phyloP scores from a whole-genome alignment of 2,113 vertebrate species.

The Perognathus longimembris region DNA sequence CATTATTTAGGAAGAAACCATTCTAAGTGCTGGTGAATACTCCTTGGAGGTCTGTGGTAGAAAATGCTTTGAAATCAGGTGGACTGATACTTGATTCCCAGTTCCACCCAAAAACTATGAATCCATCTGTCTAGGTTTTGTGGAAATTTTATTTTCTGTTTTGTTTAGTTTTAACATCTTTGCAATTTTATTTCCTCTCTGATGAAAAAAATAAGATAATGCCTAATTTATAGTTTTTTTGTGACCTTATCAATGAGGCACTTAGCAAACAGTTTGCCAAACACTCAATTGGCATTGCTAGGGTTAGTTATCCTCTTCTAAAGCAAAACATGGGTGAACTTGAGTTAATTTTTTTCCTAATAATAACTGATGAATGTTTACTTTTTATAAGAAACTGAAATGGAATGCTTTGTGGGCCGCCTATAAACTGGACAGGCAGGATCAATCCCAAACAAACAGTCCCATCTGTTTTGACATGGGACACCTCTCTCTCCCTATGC shows the following conservation, averaged over 20 bases:
- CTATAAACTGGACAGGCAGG: not conserved
- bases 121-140: not conserved
- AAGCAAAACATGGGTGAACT: not conserved
- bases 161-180: not conserved
- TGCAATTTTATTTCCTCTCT: conserved; percentile 17
- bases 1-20: conserved; percentile 65
- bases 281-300: not conserved
- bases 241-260: conserved; percentile 3
- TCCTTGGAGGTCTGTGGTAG: not conserved
- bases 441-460: not conserved
- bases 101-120: conserved; percentile 20
- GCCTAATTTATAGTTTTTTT: not conserved
- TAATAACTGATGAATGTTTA: not conserved
- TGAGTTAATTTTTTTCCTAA: not conserved
- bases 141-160: not conserved
- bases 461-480: not conserved
- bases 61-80: conserved; percentile 38
- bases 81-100: conserved; percentile 11
- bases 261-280: not conserved
- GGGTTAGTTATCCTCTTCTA: not conserved
- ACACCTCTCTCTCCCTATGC: not conserved
- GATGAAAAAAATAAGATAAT: not conserved
- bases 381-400: not conserved
- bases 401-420: not conserved
- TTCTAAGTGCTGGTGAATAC: not conserved